A percentile compares a stretch with the other conserved stretches of the same genome.
phyloP scores from a whole-genome alignment of 2,113 vertebrate genomes.

The Nothocercus julius region DNA sequence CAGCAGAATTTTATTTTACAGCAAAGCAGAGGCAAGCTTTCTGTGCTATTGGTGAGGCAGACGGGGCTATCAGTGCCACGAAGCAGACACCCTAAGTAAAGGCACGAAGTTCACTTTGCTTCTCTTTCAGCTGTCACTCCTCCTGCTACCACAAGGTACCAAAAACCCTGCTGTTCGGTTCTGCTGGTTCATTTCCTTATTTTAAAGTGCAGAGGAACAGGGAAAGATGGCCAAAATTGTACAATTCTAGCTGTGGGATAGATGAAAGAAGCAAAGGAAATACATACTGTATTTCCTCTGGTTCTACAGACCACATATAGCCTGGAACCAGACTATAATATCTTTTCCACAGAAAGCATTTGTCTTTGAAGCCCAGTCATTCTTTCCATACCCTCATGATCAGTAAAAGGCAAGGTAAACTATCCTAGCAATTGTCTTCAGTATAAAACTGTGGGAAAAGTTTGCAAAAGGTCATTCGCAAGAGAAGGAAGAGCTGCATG shows the following conservation, averaged over 20 bases:
- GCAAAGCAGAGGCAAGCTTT: neutral
- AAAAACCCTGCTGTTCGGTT: neutral
- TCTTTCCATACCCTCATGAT: too few relatives aligned
- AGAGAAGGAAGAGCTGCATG: neutral
- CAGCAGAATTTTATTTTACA: neutral
- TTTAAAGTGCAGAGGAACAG: neutral
- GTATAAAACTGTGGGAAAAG: neutral
- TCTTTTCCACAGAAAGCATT: neutral
- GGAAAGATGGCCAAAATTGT: neutral
- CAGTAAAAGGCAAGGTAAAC: neutral
- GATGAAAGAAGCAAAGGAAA: neutral
- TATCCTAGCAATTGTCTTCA: neutral
- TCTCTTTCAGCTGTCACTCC: neutral
- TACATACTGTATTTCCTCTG: neutral
- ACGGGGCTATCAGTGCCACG: neutral
- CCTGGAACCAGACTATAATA: too few relatives aligned
- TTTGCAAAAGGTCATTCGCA: too few relatives aligned
- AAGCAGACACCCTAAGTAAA: neutral
- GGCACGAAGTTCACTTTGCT: neutral
- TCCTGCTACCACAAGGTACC: neutral
- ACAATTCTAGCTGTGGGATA: neutral
- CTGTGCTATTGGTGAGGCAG: neutral
- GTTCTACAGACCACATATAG: neutral
- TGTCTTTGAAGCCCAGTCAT: neutral
- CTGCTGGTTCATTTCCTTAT: neutral